Percentiles rank a stretch among this genome's conserved stretches.
Evolutionary conservation across 2,113 vertebrate species (phyloP).

Genomic region (Epinephelus lanceolatus): DNA sequence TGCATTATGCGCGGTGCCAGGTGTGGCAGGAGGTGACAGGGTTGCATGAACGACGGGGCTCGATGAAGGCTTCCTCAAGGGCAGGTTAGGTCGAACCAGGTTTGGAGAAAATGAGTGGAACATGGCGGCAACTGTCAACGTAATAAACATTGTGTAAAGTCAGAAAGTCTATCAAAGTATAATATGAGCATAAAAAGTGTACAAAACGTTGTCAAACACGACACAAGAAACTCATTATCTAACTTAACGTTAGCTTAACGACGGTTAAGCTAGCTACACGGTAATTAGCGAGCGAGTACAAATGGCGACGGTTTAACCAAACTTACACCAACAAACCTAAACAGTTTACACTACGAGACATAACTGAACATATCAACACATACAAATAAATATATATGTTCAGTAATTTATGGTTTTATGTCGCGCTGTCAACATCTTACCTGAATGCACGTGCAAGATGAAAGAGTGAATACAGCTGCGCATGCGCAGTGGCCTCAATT

Average conservation of each 20-base stretch:
- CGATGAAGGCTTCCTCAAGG: constrained; percentile 75
- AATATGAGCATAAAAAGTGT: accelerated
- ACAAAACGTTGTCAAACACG: background rate
- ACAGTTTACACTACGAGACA: background rate
- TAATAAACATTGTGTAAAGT: background rate
- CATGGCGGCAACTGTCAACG: constrained; percentile 52
- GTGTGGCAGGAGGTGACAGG: background rate
- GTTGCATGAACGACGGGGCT: constrained; percentile 18
- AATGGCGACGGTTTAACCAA: background rate
- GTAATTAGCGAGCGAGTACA: background rate
- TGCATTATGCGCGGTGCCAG: accelerated
- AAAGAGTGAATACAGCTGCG: accelerated
- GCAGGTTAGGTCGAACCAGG: constrained; percentile 66
- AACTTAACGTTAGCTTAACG: background rate
- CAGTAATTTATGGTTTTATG: background rate
- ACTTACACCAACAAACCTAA: accelerated
- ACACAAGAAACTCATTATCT: background rate
- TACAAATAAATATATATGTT: background rate
- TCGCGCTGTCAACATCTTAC: constrained; percentile 1
- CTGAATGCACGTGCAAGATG: constrained; percentile 15
- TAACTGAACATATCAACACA: background rate
- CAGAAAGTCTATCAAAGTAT: background rate
- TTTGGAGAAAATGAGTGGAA: constrained; percentile 35
- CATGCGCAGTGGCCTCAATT: constrained; percentile 53
- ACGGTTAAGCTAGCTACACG: background rate